These are phyloP conservation scores for Gallinago paraguaiae DNA, from an alignment of 2,113 vertebrate species.

Conservation along the genomic window DNA sequence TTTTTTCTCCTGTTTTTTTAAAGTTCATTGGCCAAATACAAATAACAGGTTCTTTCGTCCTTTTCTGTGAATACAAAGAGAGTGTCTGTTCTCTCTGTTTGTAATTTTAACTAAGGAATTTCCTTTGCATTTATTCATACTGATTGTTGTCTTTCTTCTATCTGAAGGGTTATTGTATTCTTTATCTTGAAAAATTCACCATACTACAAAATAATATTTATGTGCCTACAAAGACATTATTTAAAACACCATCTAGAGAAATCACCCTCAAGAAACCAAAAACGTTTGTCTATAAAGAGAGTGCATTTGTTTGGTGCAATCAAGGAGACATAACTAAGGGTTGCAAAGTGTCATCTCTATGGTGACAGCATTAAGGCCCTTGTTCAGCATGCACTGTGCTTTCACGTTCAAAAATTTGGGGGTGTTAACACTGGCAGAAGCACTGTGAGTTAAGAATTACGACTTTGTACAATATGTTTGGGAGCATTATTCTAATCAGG, in stretches of 20 bases:
- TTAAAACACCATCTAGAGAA: background rate
- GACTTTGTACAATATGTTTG: background rate
- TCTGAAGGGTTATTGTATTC: background rate
- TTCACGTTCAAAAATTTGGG: conserved; percentile 3
- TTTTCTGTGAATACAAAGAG: background rate
- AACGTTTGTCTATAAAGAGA: background rate
- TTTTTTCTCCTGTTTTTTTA: background rate
- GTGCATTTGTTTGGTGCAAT: background rate
- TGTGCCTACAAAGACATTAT: background rate
- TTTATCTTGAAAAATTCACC: background rate
- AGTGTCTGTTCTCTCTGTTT: background rate
- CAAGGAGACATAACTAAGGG: background rate
- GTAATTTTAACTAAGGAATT: conserved; percentile 1
- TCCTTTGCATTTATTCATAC: background rate
- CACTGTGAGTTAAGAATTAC: background rate
- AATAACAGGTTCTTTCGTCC: conserved; percentile 4
- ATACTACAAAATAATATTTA: background rate
- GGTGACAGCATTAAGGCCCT: background rate
- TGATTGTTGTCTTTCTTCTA: background rate
- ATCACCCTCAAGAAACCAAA: background rate
- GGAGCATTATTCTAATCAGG: background rate
- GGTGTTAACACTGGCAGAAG: background rate
- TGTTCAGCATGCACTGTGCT: background rate
- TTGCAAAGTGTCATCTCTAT: background rate
- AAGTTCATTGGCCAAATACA: background rate